Base-by-base conservation (phyloP, 2,113 vertebrate genomes). In the Gymnarchus niloticus region DNA sequence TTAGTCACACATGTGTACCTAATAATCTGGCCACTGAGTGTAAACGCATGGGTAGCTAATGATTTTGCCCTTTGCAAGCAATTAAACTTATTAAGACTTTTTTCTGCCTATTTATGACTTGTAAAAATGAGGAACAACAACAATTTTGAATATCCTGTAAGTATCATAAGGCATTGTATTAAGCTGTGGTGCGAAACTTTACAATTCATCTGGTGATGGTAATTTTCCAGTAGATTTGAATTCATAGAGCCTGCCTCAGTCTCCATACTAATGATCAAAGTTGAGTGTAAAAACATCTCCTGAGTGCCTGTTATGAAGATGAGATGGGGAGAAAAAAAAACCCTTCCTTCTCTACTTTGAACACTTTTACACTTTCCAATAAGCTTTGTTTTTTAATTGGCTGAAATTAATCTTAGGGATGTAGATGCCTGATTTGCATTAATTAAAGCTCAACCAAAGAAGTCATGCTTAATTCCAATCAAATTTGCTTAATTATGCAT, bases 401-500 rank as follows among this genome's bases (percentile, higher is more conserved):
- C 88, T 95, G 97, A 98, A 99, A 99, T 99, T 99, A 98, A 99
- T 99, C 98, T 98, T 98, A 98, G 96, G 97, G 97, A 99, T 99
- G 97, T 98, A 98, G 97, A 98, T 97, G 97, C 96, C 97, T 98
- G 97, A 98, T 99, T 99, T 99, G 97, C 97, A 99, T 99, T 98
- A 97, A 99, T 99, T 99, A 99, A 98, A 98, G 98, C 96, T 96
- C 95, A 94, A 97, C 96, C 96, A 97, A 98, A 99, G 97, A 99
- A 98, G 96, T 98, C 96, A 97, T 94, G 95, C 97, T 98, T 99
- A 98, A 99, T 99, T 99, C 97, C 98, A 98, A 99, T 98, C 98
- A 99, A 98, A 99, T 99, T 99, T 99, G 98, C 97, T 98, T 99
- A 99, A 99, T 99, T 99, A 98, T 98, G 98, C 97, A 97, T 98